These are phyloP conservation scores for Orchestia grillus DNA, from an alignment of 1,140 invertebrate genomes.

Conservation along the genomic window DNA sequence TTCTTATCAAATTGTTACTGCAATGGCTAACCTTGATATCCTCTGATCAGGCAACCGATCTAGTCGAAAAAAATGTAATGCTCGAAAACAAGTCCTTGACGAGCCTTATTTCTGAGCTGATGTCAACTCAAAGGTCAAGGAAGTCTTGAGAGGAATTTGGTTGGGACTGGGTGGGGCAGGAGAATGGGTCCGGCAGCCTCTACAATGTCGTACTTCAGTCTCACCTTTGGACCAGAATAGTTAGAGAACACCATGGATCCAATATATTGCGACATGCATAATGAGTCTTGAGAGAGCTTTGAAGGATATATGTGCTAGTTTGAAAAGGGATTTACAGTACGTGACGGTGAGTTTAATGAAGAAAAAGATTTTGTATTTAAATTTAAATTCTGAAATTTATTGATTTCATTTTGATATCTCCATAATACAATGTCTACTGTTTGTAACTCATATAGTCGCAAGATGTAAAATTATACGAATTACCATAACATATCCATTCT, in stretches of 20 bases:
- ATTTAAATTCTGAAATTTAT: too few species aligned
- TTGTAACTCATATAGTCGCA: too few species aligned
- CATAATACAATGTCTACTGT: neutral
- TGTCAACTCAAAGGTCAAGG: conserved; percentile 25
- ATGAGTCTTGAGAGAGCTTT: neutral
- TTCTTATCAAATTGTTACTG: neutral
- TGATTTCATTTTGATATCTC: neutral
- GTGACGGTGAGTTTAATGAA: too few species aligned
- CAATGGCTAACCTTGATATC: neutral
- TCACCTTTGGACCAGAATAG: neutral
- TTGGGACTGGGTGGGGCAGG: neutral
- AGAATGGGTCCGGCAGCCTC: neutral
- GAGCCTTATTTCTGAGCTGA: neutral
- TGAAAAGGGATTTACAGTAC: neutral
- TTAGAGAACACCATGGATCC: neutral
- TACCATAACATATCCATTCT: too few species aligned
- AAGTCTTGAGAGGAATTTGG: neutral
- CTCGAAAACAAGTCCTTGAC: neutral
- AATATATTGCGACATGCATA: neutral
- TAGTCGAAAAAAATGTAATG: neutral
- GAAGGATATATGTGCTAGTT: neutral
- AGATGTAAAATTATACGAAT: too few species aligned
- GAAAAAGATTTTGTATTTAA: neutral
- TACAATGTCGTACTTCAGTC: neutral
- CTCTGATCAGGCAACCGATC: neutral